These are phyloP conservation scores for Synergus itoensis DNA, from an alignment of 2,888 invertebrate genomes.

Conservation along the genomic window DNA sequence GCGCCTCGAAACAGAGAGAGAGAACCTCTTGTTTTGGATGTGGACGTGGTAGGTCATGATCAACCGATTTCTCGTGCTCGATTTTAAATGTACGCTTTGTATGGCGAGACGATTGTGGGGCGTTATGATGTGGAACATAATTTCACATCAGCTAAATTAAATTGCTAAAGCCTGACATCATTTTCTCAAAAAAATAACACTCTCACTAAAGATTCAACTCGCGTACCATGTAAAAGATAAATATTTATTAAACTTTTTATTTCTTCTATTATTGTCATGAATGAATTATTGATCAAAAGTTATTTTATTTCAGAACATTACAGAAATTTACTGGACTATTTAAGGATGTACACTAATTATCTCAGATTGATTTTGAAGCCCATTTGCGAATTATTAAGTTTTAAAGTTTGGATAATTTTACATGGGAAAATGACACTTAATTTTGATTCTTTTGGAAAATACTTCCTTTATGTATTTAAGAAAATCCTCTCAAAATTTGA, in stretches of 20 bases:
- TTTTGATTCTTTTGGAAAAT: too few species aligned
- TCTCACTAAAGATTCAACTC: neutral
- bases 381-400: too few species aligned
- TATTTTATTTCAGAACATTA: neutral
- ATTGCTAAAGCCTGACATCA: neutral
- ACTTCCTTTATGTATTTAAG: too few species aligned
- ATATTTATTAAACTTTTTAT: neutral
- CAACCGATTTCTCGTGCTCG: neutral
- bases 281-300: neutral
- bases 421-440: too few species aligned
- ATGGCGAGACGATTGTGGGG: neutral
- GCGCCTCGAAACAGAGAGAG: neutral
- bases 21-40: neutral
- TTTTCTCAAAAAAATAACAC: neutral
- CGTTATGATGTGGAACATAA: neutral
- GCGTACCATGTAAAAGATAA: neutral
- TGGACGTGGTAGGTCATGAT: neutral
- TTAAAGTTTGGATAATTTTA: too few species aligned
- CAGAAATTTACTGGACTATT: too few species aligned
- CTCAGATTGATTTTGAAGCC: too few species aligned
- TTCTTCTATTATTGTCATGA: neutral
- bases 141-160: neutral
- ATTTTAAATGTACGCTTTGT: neutral
- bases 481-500: too few species aligned
- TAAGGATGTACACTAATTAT: too few species aligned